A percentile compares a stretch with the other conserved stretches of the same genome.
phyloP scores from a whole-genome alignment of 2,113 vertebrate genomes.

The Indicator maculatus region DNA sequence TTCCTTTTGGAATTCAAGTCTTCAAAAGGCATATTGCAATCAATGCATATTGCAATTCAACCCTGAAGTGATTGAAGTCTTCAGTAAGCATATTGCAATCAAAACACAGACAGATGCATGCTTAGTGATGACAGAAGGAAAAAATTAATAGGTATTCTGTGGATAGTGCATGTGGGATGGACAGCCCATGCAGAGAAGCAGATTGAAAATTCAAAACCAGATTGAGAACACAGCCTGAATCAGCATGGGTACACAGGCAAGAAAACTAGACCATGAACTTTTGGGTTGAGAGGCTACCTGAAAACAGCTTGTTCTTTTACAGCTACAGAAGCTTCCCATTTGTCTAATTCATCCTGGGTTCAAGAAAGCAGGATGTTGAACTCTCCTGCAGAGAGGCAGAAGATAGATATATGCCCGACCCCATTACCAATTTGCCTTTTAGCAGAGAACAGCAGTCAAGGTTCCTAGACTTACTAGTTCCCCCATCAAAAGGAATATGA shows the following conservation, averaged over 20 bases:
- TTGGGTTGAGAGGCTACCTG: background rate
- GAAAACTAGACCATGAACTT: background rate
- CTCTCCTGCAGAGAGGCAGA: background rate
- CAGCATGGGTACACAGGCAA: background rate
- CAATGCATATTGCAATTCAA: background rate
- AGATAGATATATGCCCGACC: background rate
- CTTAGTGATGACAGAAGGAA: background rate
- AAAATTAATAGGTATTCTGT: background rate
- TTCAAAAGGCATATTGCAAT: background rate
- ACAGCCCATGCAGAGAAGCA: conserved; percentile 13
- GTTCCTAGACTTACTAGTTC: background rate
- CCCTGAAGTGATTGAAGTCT: background rate
- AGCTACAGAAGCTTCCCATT: background rate
- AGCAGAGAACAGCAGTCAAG: background rate
- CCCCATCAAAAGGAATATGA: background rate
- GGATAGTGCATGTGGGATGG: background rate
- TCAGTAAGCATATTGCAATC: background rate
- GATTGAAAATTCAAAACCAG: conserved; percentile 1
- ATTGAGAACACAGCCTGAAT: background rate
- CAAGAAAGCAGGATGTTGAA: background rate
- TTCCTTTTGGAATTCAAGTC: background rate
- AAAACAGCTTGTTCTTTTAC: background rate
- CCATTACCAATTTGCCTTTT: background rate
- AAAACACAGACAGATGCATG: background rate
- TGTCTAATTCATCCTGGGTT: background rate